Evolutionary conservation across 1,140 invertebrate genomes (phyloP).

Genomic region (Drosophila melanica): DNA sequence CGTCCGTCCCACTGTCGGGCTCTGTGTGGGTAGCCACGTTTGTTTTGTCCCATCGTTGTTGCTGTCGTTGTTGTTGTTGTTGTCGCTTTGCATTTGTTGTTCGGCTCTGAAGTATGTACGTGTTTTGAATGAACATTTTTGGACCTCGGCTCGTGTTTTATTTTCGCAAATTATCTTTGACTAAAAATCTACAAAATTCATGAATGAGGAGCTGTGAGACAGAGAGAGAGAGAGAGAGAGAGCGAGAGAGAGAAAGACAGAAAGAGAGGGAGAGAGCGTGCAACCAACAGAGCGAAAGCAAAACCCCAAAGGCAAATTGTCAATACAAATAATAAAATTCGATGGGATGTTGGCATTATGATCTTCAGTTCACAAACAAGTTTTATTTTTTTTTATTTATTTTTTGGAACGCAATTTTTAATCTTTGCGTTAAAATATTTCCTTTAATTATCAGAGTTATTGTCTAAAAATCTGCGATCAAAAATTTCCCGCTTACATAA

Average conservation of each 20-base stretch:
- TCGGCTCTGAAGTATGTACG: constrained; percentile 56
- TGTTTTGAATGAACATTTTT: constrained; percentile 72
- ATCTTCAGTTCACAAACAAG: constrained; percentile 2
- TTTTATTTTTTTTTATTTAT: not conserved
- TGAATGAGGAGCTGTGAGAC: constrained; percentile 52
- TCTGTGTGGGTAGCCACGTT: constrained; percentile 37
- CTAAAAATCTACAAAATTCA: constrained; percentile 73
- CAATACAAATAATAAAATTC: constrained; percentile 22
- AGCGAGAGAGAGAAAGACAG: constrained; percentile 1
- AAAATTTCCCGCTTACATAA: no score
- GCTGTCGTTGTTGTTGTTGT: constrained; percentile 32
- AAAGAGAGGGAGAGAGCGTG: not conserved
- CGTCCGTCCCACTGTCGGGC: not conserved
- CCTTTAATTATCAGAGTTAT: no score
- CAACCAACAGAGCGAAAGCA: constrained; percentile 4
- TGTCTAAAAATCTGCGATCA: no score
- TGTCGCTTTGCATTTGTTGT: constrained; percentile 51
- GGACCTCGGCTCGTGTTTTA: constrained; percentile 36
- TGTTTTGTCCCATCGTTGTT: constrained; percentile 37
- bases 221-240: not conserved
- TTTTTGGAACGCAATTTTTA: not conserved
- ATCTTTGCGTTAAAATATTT: not conserved
- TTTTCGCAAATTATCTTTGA: constrained; percentile 68
- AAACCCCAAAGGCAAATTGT: constrained; percentile 8
- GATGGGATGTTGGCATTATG: constrained; percentile 14